Evolutionary conservation across 2,113 vertebrate genomes (phyloP).

Genomic region (Brevimyrus niger): DNA sequence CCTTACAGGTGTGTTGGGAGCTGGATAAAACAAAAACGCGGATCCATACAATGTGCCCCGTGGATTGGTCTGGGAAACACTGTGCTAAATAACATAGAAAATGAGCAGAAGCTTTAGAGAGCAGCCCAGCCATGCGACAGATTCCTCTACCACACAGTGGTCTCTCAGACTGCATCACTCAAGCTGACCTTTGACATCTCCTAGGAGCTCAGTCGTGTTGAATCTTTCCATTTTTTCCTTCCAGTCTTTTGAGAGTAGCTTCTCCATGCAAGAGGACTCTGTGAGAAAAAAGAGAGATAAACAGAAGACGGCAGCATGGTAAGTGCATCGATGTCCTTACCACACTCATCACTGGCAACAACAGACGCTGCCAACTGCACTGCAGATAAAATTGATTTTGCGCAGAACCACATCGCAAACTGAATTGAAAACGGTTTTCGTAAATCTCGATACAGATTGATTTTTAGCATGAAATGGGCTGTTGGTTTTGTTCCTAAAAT

Average conservation of each 20-base stretch:
- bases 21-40: neutral
- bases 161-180: neutral
- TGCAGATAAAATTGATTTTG: neutral
- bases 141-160: neutral
- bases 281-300: constrained; percentile 27
- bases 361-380: neutral
- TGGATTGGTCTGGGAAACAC: neutral
- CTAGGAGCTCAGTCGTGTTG: constrained; percentile 90
- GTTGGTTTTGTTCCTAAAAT: neutral
- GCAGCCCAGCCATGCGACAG: neutral
- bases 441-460: neutral
- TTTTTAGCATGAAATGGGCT: neutral
- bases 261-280: constrained; percentile 96
- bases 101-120: neutral
- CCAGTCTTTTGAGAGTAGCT: constrained; percentile 98
- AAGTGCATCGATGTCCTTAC: neutral
- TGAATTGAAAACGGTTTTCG: neutral
- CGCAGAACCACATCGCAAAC: neutral
- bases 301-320: neutral
- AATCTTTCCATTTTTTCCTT: constrained; percentile 99
- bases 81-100: neutral
- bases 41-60: neutral
- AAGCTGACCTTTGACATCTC: constrained; percentile 91
- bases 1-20: neutral
- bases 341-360: neutral